Conservation (phyloP, 2,888 invertebrate genomes). For the Phlogophora meticulosa region DNA sequence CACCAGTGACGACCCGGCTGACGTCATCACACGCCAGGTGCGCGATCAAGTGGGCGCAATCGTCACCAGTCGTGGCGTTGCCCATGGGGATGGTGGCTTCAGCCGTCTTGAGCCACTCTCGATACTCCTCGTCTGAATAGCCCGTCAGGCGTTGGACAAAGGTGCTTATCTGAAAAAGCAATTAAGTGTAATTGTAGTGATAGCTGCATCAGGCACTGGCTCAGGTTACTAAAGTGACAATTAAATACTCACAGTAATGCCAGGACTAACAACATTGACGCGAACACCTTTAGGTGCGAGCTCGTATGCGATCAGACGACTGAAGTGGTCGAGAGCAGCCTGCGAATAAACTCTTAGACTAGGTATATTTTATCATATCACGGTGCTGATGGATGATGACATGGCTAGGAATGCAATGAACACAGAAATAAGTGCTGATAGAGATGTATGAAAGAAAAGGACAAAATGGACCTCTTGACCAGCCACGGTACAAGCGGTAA, state of each 20-base stretch:
- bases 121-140: conserved; percentile 89
- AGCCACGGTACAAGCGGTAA: too few species aligned
- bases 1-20: conserved; percentile 79
- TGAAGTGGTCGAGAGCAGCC: conserved; percentile 77
- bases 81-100: conserved; percentile 62
- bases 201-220: not conserved
- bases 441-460: too few species aligned
- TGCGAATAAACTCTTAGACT: conserved; percentile 32
- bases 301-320: conserved; percentile 92
- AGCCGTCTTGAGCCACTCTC: conserved; percentile 70
- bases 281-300: conserved; percentile 91
- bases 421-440: too few species aligned
- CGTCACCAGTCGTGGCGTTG: conserved; percentile 84
- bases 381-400: too few species aligned
- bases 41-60: conserved; percentile 95
- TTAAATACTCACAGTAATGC: conserved; percentile 91
- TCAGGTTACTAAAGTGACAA: too few species aligned
- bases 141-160: conserved; percentile 81
- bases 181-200: not conserved
- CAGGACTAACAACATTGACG: conserved; percentile 94
- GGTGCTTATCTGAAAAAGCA: conserved; percentile 15
- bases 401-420: too few species aligned
- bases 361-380: too few species aligned
- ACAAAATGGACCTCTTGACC: too few species aligned
- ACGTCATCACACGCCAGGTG: conserved; percentile 94